Evolutionary conservation across 1,140 invertebrate genomes (phyloP).

Genomic region (Trichonephila clavata): DNA sequence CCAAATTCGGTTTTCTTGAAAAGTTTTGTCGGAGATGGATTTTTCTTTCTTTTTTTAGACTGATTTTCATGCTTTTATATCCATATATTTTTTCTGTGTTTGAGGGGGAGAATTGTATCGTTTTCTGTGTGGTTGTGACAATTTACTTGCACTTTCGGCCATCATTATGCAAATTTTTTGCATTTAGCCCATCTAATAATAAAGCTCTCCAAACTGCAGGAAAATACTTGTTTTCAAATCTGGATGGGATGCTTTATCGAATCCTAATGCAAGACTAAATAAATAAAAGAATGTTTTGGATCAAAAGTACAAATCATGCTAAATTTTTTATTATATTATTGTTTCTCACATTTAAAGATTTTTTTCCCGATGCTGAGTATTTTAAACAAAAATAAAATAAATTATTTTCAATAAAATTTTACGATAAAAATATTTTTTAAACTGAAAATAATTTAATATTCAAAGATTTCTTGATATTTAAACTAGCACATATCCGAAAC

Average conservation of each 20-base stretch:
- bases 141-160: not conserved
- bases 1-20: conserved; percentile 70
- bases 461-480: no score
- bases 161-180: not conserved
- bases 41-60: not conserved
- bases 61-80: conserved; percentile 40
- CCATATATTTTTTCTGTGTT: not conserved
- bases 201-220: not conserved
- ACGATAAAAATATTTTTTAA: no score
- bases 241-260: not conserved
- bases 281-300: no score
- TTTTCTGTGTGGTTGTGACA: not conserved
- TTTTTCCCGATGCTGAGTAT: no score
- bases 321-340: no score
- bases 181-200: not conserved
- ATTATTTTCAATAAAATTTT: no score
- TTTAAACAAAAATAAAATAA: no score
- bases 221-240: not conserved
- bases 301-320: no score
- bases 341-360: no score
- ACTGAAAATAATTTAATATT: no score
- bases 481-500: no score
- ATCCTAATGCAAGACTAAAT: no score
- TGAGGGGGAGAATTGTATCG: not conserved
- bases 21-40: conserved; percentile 61